These are phyloP conservation scores for Brachionus angularis DNA, from an alignment of 1,140 invertebrate genomes.

Conservation along the genomic window DNA sequence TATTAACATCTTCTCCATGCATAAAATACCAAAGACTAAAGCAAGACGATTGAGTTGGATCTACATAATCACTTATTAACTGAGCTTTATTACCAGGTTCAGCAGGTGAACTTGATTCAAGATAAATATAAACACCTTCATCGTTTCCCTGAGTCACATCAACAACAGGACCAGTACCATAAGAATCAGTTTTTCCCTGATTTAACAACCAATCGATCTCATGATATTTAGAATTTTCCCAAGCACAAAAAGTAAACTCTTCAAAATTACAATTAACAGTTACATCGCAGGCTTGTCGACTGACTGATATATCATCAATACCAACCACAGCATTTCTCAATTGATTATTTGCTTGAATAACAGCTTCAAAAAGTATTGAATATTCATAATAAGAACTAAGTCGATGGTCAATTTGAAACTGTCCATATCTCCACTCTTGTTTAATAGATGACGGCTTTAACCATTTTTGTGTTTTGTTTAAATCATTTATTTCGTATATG, in stretches of 20 bases:
- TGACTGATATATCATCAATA: constrained; percentile 24
- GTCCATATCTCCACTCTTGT: constrained; percentile 10
- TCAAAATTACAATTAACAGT: constrained; percentile 47
- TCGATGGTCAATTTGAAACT: not conserved
- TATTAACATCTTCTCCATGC: constrained; percentile 35
- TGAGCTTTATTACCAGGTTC: constrained; percentile 68
- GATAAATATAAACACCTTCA: constrained; percentile 72
- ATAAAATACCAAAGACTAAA: constrained; percentile 43
- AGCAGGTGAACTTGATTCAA: constrained; percentile 67
- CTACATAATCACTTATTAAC: constrained; percentile 60
- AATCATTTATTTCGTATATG: not conserved
- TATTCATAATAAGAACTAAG: not conserved
- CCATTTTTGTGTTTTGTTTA: not conserved
- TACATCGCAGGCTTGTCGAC: not conserved
- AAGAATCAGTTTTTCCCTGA: constrained; percentile 45
- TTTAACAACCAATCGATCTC: constrained; percentile 46
- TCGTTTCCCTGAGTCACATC: constrained; percentile 16
- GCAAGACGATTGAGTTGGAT: not conserved
- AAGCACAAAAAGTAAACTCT: constrained; percentile 47
- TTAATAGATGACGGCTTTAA: not conserved
- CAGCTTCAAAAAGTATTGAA: constrained; percentile 17
- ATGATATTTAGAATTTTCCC: constrained; percentile 48
- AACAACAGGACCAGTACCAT: constrained; percentile 48
- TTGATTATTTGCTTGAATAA: constrained; percentile 44
- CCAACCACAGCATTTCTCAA: constrained; percentile 40